These are phyloP conservation scores for Amiota mariae DNA, from an alignment of 2,888 invertebrate species.

Conservation along the genomic window DNA sequence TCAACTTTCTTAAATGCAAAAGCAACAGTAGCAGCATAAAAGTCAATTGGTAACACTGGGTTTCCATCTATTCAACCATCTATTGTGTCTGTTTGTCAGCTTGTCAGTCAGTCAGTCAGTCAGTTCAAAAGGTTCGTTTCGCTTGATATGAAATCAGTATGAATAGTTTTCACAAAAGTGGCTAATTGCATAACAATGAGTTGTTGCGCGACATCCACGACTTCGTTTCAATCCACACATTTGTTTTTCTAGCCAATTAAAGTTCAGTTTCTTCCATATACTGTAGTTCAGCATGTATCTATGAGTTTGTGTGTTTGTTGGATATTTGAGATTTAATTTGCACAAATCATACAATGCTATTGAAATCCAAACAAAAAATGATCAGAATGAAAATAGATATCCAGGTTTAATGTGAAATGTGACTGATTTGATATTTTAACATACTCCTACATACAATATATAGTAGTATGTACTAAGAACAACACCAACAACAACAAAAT, in stretches of 20 bases:
- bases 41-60: no score
- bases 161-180: conserved; percentile 37
- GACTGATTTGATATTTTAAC: conserved; percentile 21
- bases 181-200: conserved; percentile 44
- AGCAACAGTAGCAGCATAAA: background rate
- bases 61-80: no score
- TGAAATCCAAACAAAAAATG: conserved; percentile 1
- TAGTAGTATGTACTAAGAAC: no score
- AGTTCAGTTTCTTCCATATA: background rate
- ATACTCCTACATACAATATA: background rate
- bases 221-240: background rate
- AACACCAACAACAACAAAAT: no score
- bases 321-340: conserved; percentile 39
- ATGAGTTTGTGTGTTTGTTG: conserved; percentile 11
- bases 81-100: background rate
- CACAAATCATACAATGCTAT: conserved; percentile 33
- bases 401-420: conserved; percentile 28
- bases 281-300: conserved; percentile 4
- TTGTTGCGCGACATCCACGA: background rate
- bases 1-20: background rate
- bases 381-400: conserved; percentile 16
- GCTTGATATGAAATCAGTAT: conserved; percentile 35
- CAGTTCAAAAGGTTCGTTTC: conserved; percentile 12
- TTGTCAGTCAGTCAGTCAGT: background rate
- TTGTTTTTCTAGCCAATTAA: conserved; percentile 24